phyloP scores from a whole-genome alignment of 1,140 invertebrate genomes.

The Trypoxylus dichotomus region DNA sequence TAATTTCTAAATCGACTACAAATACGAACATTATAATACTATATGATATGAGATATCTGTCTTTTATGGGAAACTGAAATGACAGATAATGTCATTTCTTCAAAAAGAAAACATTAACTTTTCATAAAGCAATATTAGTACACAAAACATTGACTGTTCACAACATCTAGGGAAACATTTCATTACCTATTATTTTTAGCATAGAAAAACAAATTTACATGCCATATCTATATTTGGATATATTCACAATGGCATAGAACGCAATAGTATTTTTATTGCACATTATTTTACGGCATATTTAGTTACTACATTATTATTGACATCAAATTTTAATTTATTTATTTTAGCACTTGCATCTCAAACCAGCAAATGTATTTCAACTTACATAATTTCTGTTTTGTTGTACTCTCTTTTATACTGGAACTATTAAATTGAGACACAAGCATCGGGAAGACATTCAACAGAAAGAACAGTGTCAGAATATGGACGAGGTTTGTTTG shows the following conservation, averaged over 20 bases:
- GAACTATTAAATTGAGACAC: slow-evolving; percentile 37
- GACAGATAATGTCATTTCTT: slow-evolving; percentile 1
- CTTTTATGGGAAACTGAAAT: slow-evolving; percentile 42
- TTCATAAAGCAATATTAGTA: slow-evolving; percentile 20
- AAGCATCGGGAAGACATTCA: not conserved
- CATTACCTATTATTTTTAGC: not conserved
- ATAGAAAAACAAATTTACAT: slow-evolving; percentile 18
- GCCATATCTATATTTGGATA: not conserved
- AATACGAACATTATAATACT: slow-evolving; percentile 48
- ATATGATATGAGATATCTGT: slow-evolving; percentile 49
- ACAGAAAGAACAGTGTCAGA: not conserved
- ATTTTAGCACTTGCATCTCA: slow-evolving; percentile 37
- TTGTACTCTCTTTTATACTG: slow-evolving; percentile 24
- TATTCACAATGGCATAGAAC: slow-evolving; percentile 2
- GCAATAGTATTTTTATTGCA: slow-evolving; percentile 37
- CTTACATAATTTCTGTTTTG: not conserved
- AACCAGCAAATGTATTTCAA: slow-evolving; percentile 30
- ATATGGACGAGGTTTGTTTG: not conserved
- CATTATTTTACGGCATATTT: slow-evolving; percentile 38
- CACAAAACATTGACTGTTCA: slow-evolving; percentile 29
- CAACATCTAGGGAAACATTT: slow-evolving; percentile 22
- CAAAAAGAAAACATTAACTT: slow-evolving; percentile 11
- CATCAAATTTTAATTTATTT: slow-evolving; percentile 34
- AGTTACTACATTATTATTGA: slow-evolving; percentile 36
- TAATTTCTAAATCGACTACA: slow-evolving; percentile 36